phyloP scores from a whole-genome alignment of 2,113 vertebrate genomes.

The Albula goreensis region DNA sequence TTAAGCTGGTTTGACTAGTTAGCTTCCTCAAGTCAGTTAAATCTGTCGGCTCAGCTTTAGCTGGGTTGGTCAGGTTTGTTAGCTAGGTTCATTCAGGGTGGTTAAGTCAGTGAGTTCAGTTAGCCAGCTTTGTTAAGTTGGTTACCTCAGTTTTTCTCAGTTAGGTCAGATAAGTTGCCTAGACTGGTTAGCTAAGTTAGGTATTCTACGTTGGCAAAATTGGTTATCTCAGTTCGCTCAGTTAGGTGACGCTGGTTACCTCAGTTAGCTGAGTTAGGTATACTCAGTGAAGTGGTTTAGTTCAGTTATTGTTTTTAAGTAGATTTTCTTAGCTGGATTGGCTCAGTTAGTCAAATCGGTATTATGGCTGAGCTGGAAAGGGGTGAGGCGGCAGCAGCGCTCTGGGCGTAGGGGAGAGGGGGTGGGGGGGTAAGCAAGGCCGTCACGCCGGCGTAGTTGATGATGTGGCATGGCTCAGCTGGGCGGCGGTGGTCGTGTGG shows the following conservation, averaged over 20 bases:
- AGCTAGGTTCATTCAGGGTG: neutral
- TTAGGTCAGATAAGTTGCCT: too few relatives aligned
- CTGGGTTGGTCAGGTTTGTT: neutral
- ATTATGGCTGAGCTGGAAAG: neutral
- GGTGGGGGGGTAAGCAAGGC: slow-evolving; percentile 14
- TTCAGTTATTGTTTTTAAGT: too few relatives aligned
- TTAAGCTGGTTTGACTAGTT: too few relatives aligned
- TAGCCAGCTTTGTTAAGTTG: neutral
- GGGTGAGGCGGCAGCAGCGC: neutral
- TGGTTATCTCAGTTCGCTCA: too few relatives aligned
- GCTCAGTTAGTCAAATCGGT: too few relatives aligned
- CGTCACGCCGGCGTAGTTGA: slow-evolving; percentile 68
- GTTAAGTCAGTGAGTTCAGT: neutral
- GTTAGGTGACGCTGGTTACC: too few relatives aligned
- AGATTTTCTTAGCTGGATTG: too few relatives aligned
- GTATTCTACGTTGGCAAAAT: too few relatives aligned
- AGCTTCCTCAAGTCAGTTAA: neutral
- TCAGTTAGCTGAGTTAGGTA: too few relatives aligned
- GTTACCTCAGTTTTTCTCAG: too few relatives aligned
- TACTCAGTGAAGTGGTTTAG: too few relatives aligned
- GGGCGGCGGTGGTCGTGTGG: slow-evolving; percentile 62
- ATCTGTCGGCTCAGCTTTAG: neutral
- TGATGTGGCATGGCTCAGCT: slow-evolving; percentile 69
- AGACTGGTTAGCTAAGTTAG: too few relatives aligned
- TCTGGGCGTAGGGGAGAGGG: neutral